Evolutionary conservation across 2,797 vertebrate species (phyloP), one percentile per base, ranked within the genome.

Genomic region (Ciconia nigra): DNA sequence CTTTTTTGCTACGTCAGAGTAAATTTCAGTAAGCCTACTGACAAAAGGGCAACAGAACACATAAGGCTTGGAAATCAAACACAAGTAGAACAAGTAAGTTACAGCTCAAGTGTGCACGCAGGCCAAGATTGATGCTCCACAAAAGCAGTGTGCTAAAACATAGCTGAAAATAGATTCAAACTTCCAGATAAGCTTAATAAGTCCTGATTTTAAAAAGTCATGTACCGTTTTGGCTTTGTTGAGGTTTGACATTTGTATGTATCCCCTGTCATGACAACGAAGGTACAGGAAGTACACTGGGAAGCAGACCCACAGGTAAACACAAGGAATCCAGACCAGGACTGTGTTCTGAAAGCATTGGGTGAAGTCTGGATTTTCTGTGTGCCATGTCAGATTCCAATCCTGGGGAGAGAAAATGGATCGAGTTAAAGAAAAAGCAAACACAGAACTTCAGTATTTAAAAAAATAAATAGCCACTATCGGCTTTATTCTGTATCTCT

Each of bases 211-310:
- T 49, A 12, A 22, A 6, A 44, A 7, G 57, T 4, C 28, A 98
- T 98, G 88, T 86, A 99, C 99, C 21, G 99, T 99, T 98, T 99
- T 99, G 97, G 99, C 98, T 98, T 98, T 99, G 98, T 99, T 99
- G 77, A 99, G 98, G 94, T 97, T 97, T 42, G 98, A 99, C 99
- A 99, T 99, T 71, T 99, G 99, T 85, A 99, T 99, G 97, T 99
- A 99, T 11, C 99, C 99, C 7, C 95, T 96, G 95, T 98, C 94
- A 63, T 99, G 98, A 57, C 29, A 91, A 78, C 97, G 98, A 67
- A 99, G 99, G 97, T 99, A 98, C n/a, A 99, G 11, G 69, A 97
- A 95, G 96, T 99, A 99, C 97, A 99, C 55, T 2, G 99, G 99
- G 58, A 98, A 98, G 95, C 98, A 98, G 37, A 97, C 15, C 99